phyloP scores from a whole-genome alignment of 1,140 invertebrate genomes.

The Colletes latitarsis region DNA sequence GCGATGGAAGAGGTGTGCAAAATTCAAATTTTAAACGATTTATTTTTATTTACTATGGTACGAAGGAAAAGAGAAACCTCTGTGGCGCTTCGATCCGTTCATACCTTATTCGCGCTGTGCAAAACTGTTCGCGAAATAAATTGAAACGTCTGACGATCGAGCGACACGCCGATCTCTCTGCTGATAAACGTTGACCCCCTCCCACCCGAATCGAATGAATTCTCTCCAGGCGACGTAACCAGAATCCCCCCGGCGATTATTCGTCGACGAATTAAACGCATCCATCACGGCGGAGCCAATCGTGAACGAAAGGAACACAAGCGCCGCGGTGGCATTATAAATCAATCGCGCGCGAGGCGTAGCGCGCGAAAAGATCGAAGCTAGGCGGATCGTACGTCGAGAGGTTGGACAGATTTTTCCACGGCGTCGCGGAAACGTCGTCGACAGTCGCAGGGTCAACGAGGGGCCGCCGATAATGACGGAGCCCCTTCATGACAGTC shows the following conservation, averaged over 20 bases:
- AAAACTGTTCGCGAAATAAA: not conserved
- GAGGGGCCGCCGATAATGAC: conserved; percentile 22
- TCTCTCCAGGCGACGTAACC: not conserved
- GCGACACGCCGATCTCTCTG: not conserved
- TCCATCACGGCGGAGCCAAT: not conserved
- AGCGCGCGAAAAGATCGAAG: not conserved
- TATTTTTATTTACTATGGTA: too few relatives aligned
- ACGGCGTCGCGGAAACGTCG: not conserved
- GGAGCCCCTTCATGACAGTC: conserved; percentile 16
- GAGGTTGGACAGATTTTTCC: not conserved
- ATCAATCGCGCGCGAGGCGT: conserved; percentile 1
- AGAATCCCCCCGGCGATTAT: not conserved
- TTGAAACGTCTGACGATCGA: not conserved
- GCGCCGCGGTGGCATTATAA: not conserved
- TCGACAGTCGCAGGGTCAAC: conserved; percentile 17
- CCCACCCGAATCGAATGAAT: not conserved
- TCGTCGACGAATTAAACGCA: conserved; percentile 1
- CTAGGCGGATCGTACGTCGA: not conserved
- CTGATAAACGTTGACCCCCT: not conserved
- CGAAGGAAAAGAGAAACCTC: too few relatives aligned
- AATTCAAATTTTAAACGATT: too few relatives aligned
- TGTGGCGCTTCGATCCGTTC: not conserved
- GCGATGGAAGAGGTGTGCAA: too few relatives aligned
- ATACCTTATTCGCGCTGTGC: too few relatives aligned
- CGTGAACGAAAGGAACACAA: not conserved